These are phyloP conservation scores for Poeciliopsis paucimaculata DNA, from an alignment of 2,797 vertebrate species.

Conservation along the genomic window DNA sequence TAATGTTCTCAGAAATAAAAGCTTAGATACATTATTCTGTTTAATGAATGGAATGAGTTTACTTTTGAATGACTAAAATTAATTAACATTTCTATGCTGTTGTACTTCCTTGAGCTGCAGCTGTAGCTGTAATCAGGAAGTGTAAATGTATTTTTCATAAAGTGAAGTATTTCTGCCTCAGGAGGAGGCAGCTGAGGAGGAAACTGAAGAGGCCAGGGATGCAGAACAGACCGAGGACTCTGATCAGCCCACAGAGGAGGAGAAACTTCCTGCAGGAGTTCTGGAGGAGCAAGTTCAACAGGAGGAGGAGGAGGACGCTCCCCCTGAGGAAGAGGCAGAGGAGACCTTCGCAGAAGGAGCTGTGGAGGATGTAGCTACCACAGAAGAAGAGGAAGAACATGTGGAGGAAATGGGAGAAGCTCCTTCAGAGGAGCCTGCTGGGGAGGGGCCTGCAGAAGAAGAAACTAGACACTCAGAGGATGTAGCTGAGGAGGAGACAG, in stretches of 20 bases:
- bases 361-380: neutral
- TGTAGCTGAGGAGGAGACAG: neutral
- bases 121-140: neutral
- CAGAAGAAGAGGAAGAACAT: constrained; percentile 12
- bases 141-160: neutral
- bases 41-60: neutral
- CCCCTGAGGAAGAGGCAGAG: neutral
- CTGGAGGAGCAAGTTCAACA: neutral
- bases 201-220: constrained; percentile 19
- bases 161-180: constrained; percentile 6
- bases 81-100: neutral
- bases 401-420: neutral
- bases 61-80: neutral
- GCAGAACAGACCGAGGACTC: neutral
- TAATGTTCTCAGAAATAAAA: neutral
- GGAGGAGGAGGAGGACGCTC: constrained; percentile 30
- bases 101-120: neutral
- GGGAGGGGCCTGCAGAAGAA: constrained; percentile 3
- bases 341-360: constrained; percentile 2
- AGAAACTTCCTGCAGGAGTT: neutral
- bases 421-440: neutral
- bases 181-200: constrained; percentile 25
- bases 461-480: constrained; percentile 13
- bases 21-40: neutral
- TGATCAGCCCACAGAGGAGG: neutral